These are phyloP conservation scores for Trachymyrmex cornetzi DNA, from an alignment of 1,140 invertebrate species.

Conservation along the genomic window DNA sequence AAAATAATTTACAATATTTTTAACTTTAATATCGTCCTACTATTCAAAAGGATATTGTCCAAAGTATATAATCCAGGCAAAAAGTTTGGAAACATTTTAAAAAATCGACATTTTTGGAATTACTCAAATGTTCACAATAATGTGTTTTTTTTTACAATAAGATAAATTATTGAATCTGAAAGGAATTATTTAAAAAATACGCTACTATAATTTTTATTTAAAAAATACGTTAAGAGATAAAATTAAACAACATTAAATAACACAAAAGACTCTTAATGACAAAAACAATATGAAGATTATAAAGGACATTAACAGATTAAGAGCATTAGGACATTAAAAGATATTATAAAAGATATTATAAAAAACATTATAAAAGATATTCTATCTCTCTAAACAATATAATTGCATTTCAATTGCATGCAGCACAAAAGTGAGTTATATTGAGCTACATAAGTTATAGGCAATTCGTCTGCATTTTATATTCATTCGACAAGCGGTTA, in stretches of 20 bases:
- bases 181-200: too few species aligned
- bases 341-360: neutral
- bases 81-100: too few species aligned
- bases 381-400: neutral
- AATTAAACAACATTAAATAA: too few species aligned
- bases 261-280: too few species aligned
- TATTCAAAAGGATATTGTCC: neutral
- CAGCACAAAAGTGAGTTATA: conserved; percentile 20
- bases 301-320: too few species aligned
- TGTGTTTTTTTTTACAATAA: too few species aligned
- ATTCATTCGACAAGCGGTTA: conserved; percentile 17
- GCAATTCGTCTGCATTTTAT: conserved; percentile 11
- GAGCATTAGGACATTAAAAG: too few species aligned
- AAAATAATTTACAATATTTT: neutral
- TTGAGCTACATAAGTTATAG: neutral
- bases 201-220: too few species aligned
- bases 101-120: too few species aligned
- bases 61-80: neutral
- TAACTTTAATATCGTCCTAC: neutral
- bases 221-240: neutral
- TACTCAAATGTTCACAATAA: too few species aligned
- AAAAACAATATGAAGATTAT: too few species aligned
- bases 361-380: neutral
- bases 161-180: too few species aligned
- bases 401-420: conserved; percentile 27